Base-by-base conservation (phyloP, 2,888 invertebrate species). In the Xestia rhomboidea region DNA sequence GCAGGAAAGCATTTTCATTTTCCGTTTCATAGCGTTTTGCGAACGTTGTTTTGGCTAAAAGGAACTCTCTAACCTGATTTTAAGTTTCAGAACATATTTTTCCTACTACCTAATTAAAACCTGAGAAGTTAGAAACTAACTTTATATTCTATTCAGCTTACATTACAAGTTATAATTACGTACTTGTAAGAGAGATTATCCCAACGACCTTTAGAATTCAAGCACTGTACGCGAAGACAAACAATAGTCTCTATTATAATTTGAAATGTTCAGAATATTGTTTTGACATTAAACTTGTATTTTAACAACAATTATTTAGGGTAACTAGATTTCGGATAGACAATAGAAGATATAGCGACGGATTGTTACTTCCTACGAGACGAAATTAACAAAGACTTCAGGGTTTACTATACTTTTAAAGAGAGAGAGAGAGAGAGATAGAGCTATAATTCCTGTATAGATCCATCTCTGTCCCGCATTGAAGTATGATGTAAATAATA, bases 261-360 rank as follows among this genome's bases (percentile, higher is more conserved):
- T 41, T 64, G 57, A 75, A 75, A 66, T 41, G 7, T 78, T 67
- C n/a, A 10, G 18, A 34, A 60, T 44, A 66, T 66, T 44, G 60
- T 75, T 75, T 74, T 34, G 18, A 75, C 70, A 70, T 70, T 66
- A 57, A 63, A 67, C 30, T 71, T 67, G 24, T 77, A 41, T n/a
- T n/a, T n/a, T 3, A 41, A 18, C 15, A 77, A 66, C 72, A 81
- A 74, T 64, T 44, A 68, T 46, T 27, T 64, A n/a, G 11, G 18
- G 2, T 62, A 30, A 70, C 41, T 30, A 38, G 13, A 41, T 60
- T 57, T 57, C 7, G 2, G 7, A 69, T 41, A 51, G 38, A 63
- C 63, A 62, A 68, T 34, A n/a, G 1, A 68, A 54, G n/a, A 7
- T 49, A 34, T 68, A 34, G 27, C 10, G 8, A 41, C 24, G 13